Conservation (phyloP, 2,113 vertebrate genomes). For the Sigmodon hispidus region DNA sequence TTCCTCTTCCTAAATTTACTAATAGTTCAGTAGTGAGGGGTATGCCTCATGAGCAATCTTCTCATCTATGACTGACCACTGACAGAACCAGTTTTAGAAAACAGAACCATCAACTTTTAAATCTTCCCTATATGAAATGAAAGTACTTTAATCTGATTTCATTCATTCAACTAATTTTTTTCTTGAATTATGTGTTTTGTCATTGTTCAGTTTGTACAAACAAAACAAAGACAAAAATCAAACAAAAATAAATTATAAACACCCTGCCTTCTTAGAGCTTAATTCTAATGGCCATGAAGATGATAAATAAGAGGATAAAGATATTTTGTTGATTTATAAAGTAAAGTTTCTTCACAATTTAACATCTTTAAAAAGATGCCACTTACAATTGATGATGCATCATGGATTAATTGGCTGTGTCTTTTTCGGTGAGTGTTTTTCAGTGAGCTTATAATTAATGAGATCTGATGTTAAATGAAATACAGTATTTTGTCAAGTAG, state of each 20-base stretch:
- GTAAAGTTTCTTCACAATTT: background rate
- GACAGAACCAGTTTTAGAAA: background rate
- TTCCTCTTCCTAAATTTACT: background rate
- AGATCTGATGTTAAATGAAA: constrained; percentile 25
- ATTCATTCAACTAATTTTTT: background rate
- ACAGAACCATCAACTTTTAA: background rate
- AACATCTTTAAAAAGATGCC: background rate
- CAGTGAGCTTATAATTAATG: constrained; percentile 12
- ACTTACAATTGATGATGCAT: constrained; percentile 31
- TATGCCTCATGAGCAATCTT: background rate
- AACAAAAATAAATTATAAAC: background rate
- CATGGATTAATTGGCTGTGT: background rate
- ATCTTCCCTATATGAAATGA: constrained; percentile 2
- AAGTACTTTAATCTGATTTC: background rate
- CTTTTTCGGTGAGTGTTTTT: background rate
- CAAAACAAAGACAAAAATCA: background rate
- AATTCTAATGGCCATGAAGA: background rate
- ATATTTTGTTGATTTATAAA: constrained; percentile 28
- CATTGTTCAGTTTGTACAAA: background rate
- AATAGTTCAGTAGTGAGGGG: background rate
- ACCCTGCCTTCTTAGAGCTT: background rate
- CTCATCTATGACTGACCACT: background rate
- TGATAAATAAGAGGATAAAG: background rate
- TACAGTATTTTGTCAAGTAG: constrained; percentile 9
- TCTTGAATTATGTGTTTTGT: background rate